A percentile compares a stretch with the other conserved stretches of the same genome.
These are phyloP conservation scores for Hermaeophaga mercurialis DNA, from an alignment of 2,888 invertebrate species.

Conservation along the genomic window DNA sequence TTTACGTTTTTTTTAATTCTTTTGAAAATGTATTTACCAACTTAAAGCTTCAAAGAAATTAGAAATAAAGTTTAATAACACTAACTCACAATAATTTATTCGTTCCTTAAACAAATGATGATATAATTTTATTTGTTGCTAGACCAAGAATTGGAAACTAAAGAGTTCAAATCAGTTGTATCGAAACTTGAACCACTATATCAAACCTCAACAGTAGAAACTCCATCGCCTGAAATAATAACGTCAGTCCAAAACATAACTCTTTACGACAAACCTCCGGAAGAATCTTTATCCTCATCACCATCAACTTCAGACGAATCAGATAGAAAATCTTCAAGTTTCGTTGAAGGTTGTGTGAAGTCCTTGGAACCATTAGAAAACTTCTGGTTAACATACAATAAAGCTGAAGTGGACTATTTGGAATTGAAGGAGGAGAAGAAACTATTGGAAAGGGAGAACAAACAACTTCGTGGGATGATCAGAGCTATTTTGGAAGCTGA, in stretches of 20 bases:
- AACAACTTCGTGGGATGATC: slow-evolving; percentile 52
- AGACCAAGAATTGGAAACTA: not conserved
- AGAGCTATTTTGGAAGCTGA: slow-evolving; percentile 53
- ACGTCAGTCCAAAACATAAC: slow-evolving; percentile 24
- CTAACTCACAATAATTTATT: too few relatives aligned
- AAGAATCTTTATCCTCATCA: slow-evolving; percentile 8
- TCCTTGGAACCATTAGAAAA: slow-evolving; percentile 55
- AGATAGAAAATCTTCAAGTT: slow-evolving; percentile 10
- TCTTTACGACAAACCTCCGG: slow-evolving; percentile 18
- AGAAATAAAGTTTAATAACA: too few relatives aligned
- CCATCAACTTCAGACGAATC: not conserved
- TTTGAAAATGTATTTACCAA: too few relatives aligned
- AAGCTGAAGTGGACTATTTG: slow-evolving; percentile 53
- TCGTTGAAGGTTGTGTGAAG: slow-evolving; percentile 40
- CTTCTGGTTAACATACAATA: slow-evolving; percentile 62
- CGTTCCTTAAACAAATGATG: not conserved
- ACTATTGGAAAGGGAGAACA: slow-evolving; percentile 58
- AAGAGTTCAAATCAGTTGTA: not conserved
- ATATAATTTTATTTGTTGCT: not conserved
- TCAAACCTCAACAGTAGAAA: slow-evolving; percentile 11
- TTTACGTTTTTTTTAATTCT: too few relatives aligned
- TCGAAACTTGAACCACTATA: not conserved
- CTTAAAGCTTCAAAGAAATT: too few relatives aligned
- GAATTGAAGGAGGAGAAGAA: slow-evolving; percentile 58
- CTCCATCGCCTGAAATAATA: slow-evolving; percentile 17